Base-by-base conservation (phyloP, 2,888 invertebrate genomes). In the Drosophila melanosoma region DNA sequence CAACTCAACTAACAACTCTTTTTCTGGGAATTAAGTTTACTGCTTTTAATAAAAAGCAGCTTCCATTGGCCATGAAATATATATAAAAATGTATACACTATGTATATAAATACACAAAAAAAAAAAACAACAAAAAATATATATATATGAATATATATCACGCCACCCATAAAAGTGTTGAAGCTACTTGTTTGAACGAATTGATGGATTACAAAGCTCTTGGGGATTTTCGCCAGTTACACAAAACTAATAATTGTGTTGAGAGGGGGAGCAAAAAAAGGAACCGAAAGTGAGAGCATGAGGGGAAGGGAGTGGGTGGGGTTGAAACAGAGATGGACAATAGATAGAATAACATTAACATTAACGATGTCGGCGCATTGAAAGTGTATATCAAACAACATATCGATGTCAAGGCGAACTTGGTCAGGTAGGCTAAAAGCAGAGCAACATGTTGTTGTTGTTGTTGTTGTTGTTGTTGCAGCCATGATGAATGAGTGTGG, bases 401-500 rank as follows among this genome's bases (percentile, higher is more conserved):
- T 85, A 85, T 87, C 89, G 82, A 85, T 85, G 87, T 76, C 83
- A 87, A 74, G 75, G 65, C 67, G 5, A 40, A 56, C 53, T 61
- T 74, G 77, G 81, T 76, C 74, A 68, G 58, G 58, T 57, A 23
- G 63, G 52, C 69, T 61, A 63, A 56, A 56, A 56, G 29, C 52
- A 63, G 36, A 62, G 76, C 85, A 69, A 69, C 82, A 78, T 74
- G 75, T 77, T 71, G 56, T 69, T 76, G 62, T 79, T 71, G 60
- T 33, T 71, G 66, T 3, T 54, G 36, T 54, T 59, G 59, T 40
- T 71, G 60, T 33, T 67, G 62, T 66, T 69, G 63, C 23, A 66
- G 67, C 73, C 85, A 83, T 89, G 87, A 87, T 87, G 87, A 85
- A 87, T 87, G 88, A 80, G 81, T 85, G 88, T 63, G 87, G 86